Evolutionary conservation across 2,113 vertebrate species (phyloP), one percentile per base, ranked within the genome.

Genomic region (Ageneiosus marmoratus): DNA sequence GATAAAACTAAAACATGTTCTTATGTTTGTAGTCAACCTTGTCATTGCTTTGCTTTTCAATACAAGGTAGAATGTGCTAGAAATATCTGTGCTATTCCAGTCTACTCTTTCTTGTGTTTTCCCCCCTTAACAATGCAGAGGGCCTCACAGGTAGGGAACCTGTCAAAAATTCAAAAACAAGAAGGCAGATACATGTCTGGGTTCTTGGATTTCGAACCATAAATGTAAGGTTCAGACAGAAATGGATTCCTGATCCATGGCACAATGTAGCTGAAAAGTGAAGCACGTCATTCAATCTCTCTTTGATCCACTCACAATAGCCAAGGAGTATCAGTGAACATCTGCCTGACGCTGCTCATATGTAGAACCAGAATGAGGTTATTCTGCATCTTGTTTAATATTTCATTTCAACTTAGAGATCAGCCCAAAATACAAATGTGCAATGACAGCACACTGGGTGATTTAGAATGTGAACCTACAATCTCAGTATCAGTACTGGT

Each of bases 161-260:
- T 86, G 84, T 86, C 84, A 55, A 86, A 77, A 79, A 13, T 34
- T 27, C 0, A 48, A 50, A 60, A 65, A 24, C 37, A 51, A n/a
- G 32, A 63, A 27, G 51, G 60, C 15, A 86, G 55, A 86, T 53
- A 55, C 24, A 50, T 22, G 48, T 53, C 18, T 86, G 9, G 77
- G 63, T 24, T 24, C 44, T 65, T 56, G 48, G 27, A 50, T 83
- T 85, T 79, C 74, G 16, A 77, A 77, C 69, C 24, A 34, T 44
- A 62, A 16, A 32, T 51, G 56, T 58, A 55, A 34, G 79, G 37
- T 58, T 29, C 44, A 58, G 44, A 80, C 0, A 29, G 37, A 74
- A 13, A 76, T 22, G 2, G 1, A 15, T 37, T 55, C 50, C n/a
- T 37, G 56, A 46, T 50, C 41, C 29, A 24, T 60, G 12, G 20